These are phyloP conservation scores for Apotomis turbidana DNA, from an alignment of 2,888 invertebrate genomes.

Conservation along the genomic window DNA sequence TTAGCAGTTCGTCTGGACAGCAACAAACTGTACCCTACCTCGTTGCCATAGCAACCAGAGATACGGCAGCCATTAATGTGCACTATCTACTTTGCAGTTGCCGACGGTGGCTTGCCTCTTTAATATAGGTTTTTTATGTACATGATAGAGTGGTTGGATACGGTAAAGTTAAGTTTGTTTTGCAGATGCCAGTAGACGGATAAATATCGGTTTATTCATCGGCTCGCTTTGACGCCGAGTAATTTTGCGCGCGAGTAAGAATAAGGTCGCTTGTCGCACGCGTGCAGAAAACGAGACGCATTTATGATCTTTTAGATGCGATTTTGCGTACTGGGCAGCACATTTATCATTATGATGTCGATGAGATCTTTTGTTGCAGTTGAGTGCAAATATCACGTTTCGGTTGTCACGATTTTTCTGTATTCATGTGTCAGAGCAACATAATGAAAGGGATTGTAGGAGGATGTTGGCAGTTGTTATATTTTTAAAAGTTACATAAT, in stretches of 20 bases:
- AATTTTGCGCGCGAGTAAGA: slow-evolving; percentile 47
- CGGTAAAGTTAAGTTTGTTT: slow-evolving; percentile 47
- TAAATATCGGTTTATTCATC: slow-evolving; percentile 64
- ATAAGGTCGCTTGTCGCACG: background rate
- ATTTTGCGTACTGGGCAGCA: background rate
- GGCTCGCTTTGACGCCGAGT: slow-evolving; percentile 64
- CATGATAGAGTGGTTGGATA: slow-evolving; percentile 3
- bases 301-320: background rate
- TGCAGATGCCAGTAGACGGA: slow-evolving; percentile 68
- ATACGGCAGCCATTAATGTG: slow-evolving; percentile 20
- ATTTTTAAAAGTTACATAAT: no score
- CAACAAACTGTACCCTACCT: slow-evolving; percentile 47
- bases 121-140: slow-evolving; percentile 21
- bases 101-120: background rate
- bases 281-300: background rate
- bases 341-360: slow-evolving; percentile 41
- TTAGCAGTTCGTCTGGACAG: slow-evolving; percentile 34
- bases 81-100: slow-evolving; percentile 32
- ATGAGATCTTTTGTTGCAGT: slow-evolving; percentile 31
- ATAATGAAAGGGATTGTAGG: background rate
- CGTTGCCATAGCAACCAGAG: slow-evolving; percentile 20
- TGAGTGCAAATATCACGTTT: slow-evolving; percentile 12
- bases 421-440: background rate
- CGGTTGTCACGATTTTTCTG: slow-evolving; percentile 25
- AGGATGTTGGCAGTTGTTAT: background rate